Evolutionary conservation across 2,797 vertebrate genomes (phyloP), one percentile per base, ranked within the genome.

Genomic region (Pterois miles): DNA sequence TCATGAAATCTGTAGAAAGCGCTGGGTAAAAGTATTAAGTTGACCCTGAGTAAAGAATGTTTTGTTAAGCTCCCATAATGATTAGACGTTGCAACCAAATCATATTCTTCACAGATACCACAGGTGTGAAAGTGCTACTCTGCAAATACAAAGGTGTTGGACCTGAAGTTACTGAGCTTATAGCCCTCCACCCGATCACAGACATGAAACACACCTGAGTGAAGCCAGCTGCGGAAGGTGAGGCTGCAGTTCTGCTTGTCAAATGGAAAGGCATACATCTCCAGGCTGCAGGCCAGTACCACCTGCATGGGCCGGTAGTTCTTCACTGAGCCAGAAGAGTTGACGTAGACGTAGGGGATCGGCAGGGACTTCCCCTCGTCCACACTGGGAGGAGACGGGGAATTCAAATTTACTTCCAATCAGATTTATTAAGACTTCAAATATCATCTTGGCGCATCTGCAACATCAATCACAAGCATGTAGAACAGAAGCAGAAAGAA

Each of bases 161-260:
- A 53, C n/a, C 6, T 34, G 56, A 20, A 20, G 38, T 31, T 10
- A 43, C 1, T 43, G 9, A 40, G 25, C 6, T 34, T 76, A 20
- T 34, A 53, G 20, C 38, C 14, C 59, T 23, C 6, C 5, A 1
- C 1, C 18, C 22, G 5, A 40, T 9, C 31, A 25, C 34, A 40
- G 46, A 6, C 23, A 56, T 18, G 43, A 23, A 12, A 72, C 85
- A 66, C 81, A 97, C 96, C 96, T 92, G 97, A 96, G 84, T 97
- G 96, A 31, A 97, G 93, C 94, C 96, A 95, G 85, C 96, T 97
- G 67, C 91, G 95, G 89, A 97, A 97, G 73, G 96, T 97, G 34
- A 97, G 93, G 82, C 95, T 96, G 95, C 96, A 97, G 87, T 96
- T 97, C 92, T 97, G 97, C 91, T 93, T 93, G 88, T 97, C 96